These are phyloP conservation scores for Pseudopodoces humilis DNA, from an alignment of 2,113 vertebrate species.

Conservation along the genomic window DNA sequence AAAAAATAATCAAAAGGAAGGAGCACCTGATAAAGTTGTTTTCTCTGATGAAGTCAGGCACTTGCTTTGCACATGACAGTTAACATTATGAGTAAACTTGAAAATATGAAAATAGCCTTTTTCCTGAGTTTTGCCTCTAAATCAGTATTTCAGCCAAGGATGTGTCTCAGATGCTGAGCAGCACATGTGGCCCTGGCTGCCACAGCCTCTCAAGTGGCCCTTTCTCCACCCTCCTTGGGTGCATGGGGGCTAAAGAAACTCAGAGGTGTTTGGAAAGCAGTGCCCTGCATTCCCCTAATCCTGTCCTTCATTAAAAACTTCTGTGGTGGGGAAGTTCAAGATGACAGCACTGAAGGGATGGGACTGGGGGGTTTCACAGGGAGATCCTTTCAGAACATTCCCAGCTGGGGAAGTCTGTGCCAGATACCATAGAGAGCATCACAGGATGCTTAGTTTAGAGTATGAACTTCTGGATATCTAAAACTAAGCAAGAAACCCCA, in stretches of 20 bases:
- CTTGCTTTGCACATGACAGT: background rate
- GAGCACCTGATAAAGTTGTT: background rate
- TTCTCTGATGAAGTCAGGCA: background rate
- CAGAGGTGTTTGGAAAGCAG: background rate
- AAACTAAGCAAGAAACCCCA: background rate
- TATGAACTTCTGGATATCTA: background rate
- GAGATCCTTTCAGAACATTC: background rate
- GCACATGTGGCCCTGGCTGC: background rate
- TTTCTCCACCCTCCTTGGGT: background rate
- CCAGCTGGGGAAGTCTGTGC: background rate
- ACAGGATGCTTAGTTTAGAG: background rate
- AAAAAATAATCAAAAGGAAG: background rate
- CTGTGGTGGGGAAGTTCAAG: background rate
- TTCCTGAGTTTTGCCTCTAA: background rate
- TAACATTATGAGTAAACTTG: background rate
- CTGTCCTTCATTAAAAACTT: background rate
- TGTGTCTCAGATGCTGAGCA: background rate
- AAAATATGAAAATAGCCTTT: background rate
- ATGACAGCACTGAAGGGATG: background rate
- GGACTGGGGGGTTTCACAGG: background rate
- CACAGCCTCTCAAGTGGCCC: no score
- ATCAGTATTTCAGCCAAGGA: background rate
- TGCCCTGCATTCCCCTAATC: rapidly evolving
- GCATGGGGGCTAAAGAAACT: background rate
- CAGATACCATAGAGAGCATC: background rate